A percentile compares a stretch with the other conserved stretches of the same genome.
These are phyloP conservation scores for Corythoichthys intestinalis DNA, from an alignment of 2,113 vertebrate species.

Conservation along the genomic window DNA sequence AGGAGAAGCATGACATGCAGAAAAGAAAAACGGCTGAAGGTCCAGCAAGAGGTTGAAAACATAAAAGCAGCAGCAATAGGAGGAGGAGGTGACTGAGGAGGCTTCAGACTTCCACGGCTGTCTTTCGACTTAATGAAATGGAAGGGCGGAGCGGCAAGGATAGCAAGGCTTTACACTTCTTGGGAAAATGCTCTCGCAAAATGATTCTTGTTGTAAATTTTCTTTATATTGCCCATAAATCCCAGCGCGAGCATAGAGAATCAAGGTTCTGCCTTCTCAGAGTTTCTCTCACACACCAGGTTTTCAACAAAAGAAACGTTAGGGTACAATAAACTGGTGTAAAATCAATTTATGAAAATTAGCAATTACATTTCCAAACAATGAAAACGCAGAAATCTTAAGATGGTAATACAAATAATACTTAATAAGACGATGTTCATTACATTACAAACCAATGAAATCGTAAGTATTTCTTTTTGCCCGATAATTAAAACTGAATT, in stretches of 20 bases:
- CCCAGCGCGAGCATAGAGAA: conserved; percentile 32
- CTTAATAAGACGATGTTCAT: conserved; percentile 18
- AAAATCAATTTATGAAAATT: conserved; percentile 50
- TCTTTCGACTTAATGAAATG: conserved; percentile 70
- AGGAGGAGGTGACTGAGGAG: conserved; percentile 41
- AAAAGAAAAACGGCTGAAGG: conserved; percentile 54
- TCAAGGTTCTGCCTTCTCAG: conserved; percentile 33
- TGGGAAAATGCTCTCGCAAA: conserved; percentile 48
- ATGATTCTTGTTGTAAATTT: conserved; percentile 70
- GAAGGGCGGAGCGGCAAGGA: conserved; percentile 55
- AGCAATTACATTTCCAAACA: conserved; percentile 37
- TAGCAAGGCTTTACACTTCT: conserved; percentile 54
- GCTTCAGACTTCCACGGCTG: conserved; percentile 42
- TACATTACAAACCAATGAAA: conserved; percentile 24
- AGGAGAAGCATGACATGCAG: conserved; percentile 45
- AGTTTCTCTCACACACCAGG: background rate
- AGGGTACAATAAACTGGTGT: conserved; percentile 48
- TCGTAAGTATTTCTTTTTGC: conserved; percentile 4
- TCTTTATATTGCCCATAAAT: conserved; percentile 68
- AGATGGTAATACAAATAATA: conserved; percentile 28
- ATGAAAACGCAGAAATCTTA: conserved; percentile 31
- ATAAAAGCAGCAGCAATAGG: conserved; percentile 45
- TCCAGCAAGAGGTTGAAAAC: conserved; percentile 54
- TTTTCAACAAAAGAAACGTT: conserved; percentile 32
- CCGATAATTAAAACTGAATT: background rate